Percentiles rank a stretch among this genome's conserved stretches.
These are phyloP conservation scores for Petaurus breviceps DNA, from an alignment of 2,113 vertebrate species.

Conservation along the genomic window DNA sequence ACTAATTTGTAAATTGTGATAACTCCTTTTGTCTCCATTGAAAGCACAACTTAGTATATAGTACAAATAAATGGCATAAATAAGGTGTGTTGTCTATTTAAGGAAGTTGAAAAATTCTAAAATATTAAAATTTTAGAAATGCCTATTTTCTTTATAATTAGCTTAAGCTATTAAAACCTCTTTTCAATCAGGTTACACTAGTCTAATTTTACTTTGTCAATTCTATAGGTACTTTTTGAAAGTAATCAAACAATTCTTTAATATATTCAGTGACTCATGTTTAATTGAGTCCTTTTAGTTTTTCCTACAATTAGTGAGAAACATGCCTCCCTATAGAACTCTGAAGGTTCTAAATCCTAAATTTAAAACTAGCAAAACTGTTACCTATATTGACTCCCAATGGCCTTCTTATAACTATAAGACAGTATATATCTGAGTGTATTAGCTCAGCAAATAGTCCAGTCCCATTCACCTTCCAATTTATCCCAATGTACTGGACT, in stretches of 20 bases:
- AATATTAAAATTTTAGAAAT: neutral
- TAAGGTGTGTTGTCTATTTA: neutral
- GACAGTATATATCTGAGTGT: neutral
- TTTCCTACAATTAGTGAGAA: neutral
- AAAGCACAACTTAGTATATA: neutral
- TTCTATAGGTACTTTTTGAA: neutral
- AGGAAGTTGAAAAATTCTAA: neutral
- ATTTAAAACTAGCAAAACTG: neutral
- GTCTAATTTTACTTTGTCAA: neutral
- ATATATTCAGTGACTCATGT: neutral
- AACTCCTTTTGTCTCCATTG: neutral
- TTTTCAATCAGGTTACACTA: neutral
- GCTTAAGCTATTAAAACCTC: neutral
- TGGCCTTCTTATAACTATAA: neutral
- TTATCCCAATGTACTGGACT: neutral
- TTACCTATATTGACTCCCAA: neutral
- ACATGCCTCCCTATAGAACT: neutral
- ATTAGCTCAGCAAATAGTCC: neutral
- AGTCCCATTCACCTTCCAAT: neutral
- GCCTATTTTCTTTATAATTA: neutral
- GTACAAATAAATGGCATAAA: neutral
- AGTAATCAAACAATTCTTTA: neutral
- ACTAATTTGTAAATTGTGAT: neutral
- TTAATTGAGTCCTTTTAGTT: neutral
- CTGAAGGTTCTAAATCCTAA: too few relatives aligned